These are phyloP conservation scores for Acipenser oxyrinchus DNA, from an alignment of 2,797 vertebrate genomes.

Conservation along the genomic window DNA sequence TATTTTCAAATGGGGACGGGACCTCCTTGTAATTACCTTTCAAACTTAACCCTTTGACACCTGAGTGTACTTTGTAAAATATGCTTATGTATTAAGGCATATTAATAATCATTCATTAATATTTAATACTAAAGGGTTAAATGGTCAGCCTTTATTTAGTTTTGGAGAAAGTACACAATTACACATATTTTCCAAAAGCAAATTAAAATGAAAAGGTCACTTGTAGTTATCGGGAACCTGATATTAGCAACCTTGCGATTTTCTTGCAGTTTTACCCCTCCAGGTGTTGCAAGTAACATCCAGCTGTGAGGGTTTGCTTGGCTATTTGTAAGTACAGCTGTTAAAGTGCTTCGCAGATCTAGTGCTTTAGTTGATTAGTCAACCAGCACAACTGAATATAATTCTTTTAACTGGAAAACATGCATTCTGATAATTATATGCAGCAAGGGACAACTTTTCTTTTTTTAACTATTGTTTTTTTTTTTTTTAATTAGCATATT, in stretches of 20 bases:
- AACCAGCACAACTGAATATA: slow-evolving; percentile 21
- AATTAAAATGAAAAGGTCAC: slow-evolving; percentile 16
- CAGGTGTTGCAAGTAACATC: slow-evolving; percentile 57
- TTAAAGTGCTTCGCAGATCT: slow-evolving; percentile 30
- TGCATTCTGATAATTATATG: too few species aligned
- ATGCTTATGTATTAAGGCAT: too few species aligned
- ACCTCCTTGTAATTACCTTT: too few species aligned
- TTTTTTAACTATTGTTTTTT: background rate
- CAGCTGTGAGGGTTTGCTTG: slow-evolving; percentile 47
- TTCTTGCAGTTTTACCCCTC: slow-evolving; percentile 34
- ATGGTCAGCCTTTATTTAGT: too few species aligned
- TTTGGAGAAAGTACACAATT: background rate
- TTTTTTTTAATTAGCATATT: too few species aligned
- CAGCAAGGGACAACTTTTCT: background rate
- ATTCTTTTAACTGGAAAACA: background rate
- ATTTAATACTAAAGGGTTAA: too few species aligned
- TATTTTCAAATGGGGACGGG: background rate
- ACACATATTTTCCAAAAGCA: background rate
- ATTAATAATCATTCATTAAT: too few species aligned
- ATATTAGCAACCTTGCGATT: slow-evolving; percentile 17
- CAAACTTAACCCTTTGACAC: slow-evolving; percentile 10
- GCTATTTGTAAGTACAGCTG: slow-evolving; percentile 37
- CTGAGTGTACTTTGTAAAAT: background rate
- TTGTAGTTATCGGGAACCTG: slow-evolving; percentile 13
- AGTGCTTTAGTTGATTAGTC: slow-evolving; percentile 21